Conservation (phyloP, 2,797 vertebrate genomes). For the Apogon talboti region DNA sequence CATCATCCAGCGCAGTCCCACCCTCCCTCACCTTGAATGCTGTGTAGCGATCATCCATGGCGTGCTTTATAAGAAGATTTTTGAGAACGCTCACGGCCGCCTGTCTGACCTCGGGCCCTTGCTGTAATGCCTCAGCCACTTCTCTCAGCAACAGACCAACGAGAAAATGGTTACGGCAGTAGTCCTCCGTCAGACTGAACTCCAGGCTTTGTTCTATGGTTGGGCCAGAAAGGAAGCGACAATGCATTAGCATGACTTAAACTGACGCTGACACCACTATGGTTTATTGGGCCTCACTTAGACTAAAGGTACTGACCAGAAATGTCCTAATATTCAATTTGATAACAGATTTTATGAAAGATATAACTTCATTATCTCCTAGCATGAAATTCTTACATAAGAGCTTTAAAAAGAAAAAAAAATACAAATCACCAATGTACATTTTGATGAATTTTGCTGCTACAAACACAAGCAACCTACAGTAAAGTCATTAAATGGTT, state of each 20-base stretch:
- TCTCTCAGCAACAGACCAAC: conserved; percentile 94
- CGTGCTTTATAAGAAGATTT: conserved; percentile 96
- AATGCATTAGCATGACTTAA: background rate
- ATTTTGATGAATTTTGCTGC: too few relatives aligned
- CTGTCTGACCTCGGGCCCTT: conserved; percentile 90
- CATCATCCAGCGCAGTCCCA: background rate
- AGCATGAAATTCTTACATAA: too few relatives aligned
- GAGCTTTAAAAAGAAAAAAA: too few relatives aligned
- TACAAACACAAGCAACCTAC: background rate
- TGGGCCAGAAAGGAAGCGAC: conserved; percentile 19
- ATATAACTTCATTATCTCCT: background rate
- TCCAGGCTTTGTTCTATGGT: conserved; percentile 92
- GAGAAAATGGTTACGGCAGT: conserved; percentile 95
- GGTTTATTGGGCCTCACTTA: background rate
- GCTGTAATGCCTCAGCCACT: conserved; percentile 90
- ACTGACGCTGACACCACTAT: background rate
- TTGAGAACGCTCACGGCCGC: conserved; percentile 92
- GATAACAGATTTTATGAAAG: conserved; percentile 3
- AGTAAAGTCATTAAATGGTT: background rate
- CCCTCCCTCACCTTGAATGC: conserved; percentile 86
- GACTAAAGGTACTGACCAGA: background rate
- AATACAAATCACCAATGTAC: too few relatives aligned
- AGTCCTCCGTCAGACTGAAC: conserved; percentile 95
- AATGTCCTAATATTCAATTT: background rate
- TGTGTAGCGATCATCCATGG: conserved; percentile 93